A percentile compares a stretch with the other conserved stretches of the same genome.
Conservation (phyloP, 1,140 invertebrate species). For the Matsumurasca onukii region DNA sequence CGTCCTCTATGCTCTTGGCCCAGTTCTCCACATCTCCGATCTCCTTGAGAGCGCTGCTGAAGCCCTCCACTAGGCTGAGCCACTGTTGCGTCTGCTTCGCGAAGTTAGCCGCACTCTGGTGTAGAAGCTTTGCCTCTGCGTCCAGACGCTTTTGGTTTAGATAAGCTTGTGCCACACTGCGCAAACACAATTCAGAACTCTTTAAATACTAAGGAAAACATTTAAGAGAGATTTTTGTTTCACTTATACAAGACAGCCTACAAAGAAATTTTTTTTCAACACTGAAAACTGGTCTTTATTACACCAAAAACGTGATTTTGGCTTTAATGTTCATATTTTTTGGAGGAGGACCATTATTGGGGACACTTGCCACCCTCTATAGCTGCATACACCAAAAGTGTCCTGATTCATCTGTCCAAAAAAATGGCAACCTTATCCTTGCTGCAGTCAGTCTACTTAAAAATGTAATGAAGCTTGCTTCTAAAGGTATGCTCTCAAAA, state of each 20-base stretch:
- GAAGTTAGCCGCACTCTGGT: constrained; percentile 91
- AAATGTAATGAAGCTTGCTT: too few species aligned
- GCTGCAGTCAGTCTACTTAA: too few species aligned
- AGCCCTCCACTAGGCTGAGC: constrained; percentile 91
- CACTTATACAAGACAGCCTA: background rate
- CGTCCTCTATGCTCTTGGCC: constrained; percentile 94
- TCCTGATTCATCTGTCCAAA: too few species aligned
- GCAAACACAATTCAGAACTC: constrained; percentile 43
- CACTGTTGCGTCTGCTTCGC: constrained; percentile 96
- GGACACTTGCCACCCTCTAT: too few species aligned
- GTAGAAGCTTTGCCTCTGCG: constrained; percentile 95
- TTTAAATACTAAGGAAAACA: constrained; percentile 14
- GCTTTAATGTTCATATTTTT: too few species aligned
- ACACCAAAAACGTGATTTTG: too few species aligned
- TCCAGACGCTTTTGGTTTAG: constrained; percentile 97
- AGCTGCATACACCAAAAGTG: too few species aligned
- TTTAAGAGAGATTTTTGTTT: background rate
- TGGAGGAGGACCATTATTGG: too few species aligned
- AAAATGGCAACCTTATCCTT: too few species aligned
- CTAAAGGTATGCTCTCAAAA: too few species aligned
- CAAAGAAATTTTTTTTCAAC: background rate
- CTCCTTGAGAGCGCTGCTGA: constrained; percentile 96
- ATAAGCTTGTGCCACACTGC: constrained; percentile 93
- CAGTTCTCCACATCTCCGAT: constrained; percentile 99
- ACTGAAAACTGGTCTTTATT: background rate